These are phyloP conservation scores for Apocrypta bakeri DNA, from an alignment of 1,140 invertebrate species.

Conservation along the genomic window DNA sequence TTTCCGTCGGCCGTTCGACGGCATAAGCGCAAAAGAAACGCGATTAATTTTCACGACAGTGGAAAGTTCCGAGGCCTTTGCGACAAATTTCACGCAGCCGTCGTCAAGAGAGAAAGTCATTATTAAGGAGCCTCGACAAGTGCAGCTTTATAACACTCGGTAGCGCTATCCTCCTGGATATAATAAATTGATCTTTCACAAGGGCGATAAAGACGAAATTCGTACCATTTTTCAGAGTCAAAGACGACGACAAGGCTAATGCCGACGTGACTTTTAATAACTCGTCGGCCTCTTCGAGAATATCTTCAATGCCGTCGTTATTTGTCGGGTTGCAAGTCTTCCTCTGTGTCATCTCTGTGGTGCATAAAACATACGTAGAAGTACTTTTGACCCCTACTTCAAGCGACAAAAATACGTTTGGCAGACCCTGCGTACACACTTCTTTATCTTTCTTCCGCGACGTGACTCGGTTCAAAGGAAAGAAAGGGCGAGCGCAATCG, in stretches of 20 bases:
- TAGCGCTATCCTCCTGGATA: not conserved
- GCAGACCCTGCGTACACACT: not conserved
- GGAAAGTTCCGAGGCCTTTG: not conserved
- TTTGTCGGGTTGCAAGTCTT: not conserved
- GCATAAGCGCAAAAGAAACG: constrained; percentile 15
- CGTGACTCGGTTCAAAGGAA: constrained; percentile 11
- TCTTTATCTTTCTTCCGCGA: constrained; percentile 14
- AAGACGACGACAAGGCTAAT: not conserved
- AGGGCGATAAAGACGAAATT: not conserved
- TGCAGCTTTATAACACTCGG: not conserved
- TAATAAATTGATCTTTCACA: constrained; percentile 21
- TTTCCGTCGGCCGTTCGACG: not conserved
- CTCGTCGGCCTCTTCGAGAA: not conserved
- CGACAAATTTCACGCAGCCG: constrained; percentile 26
- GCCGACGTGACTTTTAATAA: constrained; percentile 17
- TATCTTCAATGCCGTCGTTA: not conserved
- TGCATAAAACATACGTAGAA: not conserved
- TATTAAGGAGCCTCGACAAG: not conserved
- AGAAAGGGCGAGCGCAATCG: not conserved
- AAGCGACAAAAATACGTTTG: no score
- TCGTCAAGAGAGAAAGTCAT: constrained; percentile 2
- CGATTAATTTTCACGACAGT: constrained; percentile 28
- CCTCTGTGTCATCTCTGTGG: no score
- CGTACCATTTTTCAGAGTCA: not conserved
- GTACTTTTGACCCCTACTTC: not conserved